phyloP scores from a whole-genome alignment of 2,113 vertebrate species.

The Acanthochromis polyacanthus region DNA sequence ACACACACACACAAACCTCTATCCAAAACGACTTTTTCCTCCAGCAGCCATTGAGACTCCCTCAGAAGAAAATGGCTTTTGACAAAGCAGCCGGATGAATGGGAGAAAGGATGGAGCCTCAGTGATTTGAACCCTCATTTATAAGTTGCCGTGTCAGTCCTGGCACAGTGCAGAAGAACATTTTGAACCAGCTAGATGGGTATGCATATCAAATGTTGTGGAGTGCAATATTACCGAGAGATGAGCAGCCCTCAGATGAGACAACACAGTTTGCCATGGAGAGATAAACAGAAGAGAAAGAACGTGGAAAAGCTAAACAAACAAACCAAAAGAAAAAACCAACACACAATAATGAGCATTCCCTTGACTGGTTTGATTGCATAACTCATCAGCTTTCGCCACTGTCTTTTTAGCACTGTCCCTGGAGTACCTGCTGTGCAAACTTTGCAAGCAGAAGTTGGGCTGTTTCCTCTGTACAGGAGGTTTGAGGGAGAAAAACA shows the following conservation, averaged over 20 bases:
- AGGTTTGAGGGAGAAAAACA: slow-evolving; percentile 40
- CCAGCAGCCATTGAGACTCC: slow-evolving; percentile 1
- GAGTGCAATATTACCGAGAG: slow-evolving; percentile 41
- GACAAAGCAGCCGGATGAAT: slow-evolving; percentile 30
- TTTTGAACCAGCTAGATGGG: slow-evolving; percentile 29
- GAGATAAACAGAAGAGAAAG: slow-evolving; percentile 54
- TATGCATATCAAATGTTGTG: slow-evolving; percentile 56
- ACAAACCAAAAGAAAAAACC: slow-evolving; percentile 40
- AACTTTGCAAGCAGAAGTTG: slow-evolving; percentile 66
- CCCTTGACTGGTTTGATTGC: slow-evolving; percentile 75
- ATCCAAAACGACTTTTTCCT: slow-evolving; percentile 10
- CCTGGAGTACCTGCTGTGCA: slow-evolving; percentile 62
- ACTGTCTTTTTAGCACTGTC: slow-evolving; percentile 64
- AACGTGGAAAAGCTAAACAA: slow-evolving; percentile 53
- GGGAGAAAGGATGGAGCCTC: slow-evolving; percentile 14
- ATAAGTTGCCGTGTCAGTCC: slow-evolving; percentile 37
- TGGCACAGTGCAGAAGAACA: slow-evolving; percentile 18
- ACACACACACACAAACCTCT: too few relatives aligned
- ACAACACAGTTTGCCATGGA: slow-evolving; percentile 48
- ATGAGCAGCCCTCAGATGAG: slow-evolving; percentile 55
- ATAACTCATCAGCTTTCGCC: slow-evolving; percentile 73
- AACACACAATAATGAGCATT: slow-evolving; percentile 78
- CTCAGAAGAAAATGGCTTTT: slow-evolving; percentile 22
- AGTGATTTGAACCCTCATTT: slow-evolving; percentile 26
- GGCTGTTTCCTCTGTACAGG: slow-evolving; percentile 24